Base-by-base conservation (phyloP, 2,113 vertebrate genomes). In the Notothenia coriiceps region DNA sequence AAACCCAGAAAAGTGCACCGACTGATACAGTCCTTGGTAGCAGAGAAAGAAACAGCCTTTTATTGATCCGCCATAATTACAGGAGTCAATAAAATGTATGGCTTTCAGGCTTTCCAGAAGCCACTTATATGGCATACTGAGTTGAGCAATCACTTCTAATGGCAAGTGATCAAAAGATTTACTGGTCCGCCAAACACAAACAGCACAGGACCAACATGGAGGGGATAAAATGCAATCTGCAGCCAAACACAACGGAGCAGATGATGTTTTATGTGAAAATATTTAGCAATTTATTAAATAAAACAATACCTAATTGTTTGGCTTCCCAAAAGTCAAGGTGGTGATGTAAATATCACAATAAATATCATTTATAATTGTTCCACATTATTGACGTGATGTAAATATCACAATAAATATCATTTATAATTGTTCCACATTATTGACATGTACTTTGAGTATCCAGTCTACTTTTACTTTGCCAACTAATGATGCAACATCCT, bases 51-150 rank as follows among this genome's bases (percentile, higher is more conserved):
- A 91, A 91, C 89, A 62, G 77, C 77, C 65, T 87, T 86, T 86
- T 91, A 94, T 95, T 85, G 93, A 94, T 91, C 69, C 51, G 46
- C 74, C 80, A 88, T 94, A 93, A 94, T 94, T 92, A 93, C 77
- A 78, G 3, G 68, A 91, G 83, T 91, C 91, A 80, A 88, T 92
- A 70, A 83, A 90, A 91, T 94, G 65, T 92, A 93, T 87, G 88
- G 81, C 69, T 85, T 75, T 78, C 59, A 83, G 82, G 62, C 75
- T 64, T 66, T 85, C 87, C 83, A 89, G 77, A 74, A 91, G 78
- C 79, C 82, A 71, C 61, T 90, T 83, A 78, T 75, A 87, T 65
- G 69, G 77, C 81, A 70, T 59, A 78, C 81, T 79, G 86, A 91
- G 79, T 89, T 85, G 84, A 88, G 84, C 86, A 90, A 90, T 92